Base-by-base conservation (phyloP, 2,888 invertebrate genomes). In the Agrilus cyanescens region DNA sequence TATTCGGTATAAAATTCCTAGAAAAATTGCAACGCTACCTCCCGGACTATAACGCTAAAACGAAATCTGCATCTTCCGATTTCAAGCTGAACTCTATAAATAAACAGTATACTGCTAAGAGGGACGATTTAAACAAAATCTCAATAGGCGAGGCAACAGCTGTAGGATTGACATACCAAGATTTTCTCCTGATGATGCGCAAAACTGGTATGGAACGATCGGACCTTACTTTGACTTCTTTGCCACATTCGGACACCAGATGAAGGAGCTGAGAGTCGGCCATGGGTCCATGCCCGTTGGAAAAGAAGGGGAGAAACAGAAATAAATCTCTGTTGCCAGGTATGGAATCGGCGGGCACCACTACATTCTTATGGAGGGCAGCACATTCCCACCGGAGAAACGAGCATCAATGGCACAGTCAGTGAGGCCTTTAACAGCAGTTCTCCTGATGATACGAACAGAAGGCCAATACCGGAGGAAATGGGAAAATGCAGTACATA, bases 371-470 rank as follows among this genome's bases (percentile, higher is more conserved):
- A 20, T 53, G 12, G 52, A 52, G 34, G 53, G 51, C 8, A 35
- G 44, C 36, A 47, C 48, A 1, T 51, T 37, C 18, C 48, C 53
- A 12, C 50, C 53, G 0, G 53, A 53, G 15, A 47, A 49, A 20
- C 33, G 53, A 30, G 31, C 40, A 0, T 50, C 49, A 2, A 54
- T 55, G 52, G 52, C 51, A 12, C 54, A 54, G 41, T 46, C 39
- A 13, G 1, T 52, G 4, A 52, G 54, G 1, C 52, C 50, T 0
- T 47, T 54, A 47, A 55, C 55, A 1, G 37, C 45, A 4, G 16
- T 54, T 1, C 15, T 55, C 4, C 38, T 35, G 29, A 46, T 49
- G 37, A 40, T 53, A 1, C 18, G 51, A 33, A 36, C 47, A 8
- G 36, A 42, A 8, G 41, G 31, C 6, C 38, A 37, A 16, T 53